Base-by-base conservation (phyloP, 2,113 vertebrate species). In the Vidua macroura region DNA sequence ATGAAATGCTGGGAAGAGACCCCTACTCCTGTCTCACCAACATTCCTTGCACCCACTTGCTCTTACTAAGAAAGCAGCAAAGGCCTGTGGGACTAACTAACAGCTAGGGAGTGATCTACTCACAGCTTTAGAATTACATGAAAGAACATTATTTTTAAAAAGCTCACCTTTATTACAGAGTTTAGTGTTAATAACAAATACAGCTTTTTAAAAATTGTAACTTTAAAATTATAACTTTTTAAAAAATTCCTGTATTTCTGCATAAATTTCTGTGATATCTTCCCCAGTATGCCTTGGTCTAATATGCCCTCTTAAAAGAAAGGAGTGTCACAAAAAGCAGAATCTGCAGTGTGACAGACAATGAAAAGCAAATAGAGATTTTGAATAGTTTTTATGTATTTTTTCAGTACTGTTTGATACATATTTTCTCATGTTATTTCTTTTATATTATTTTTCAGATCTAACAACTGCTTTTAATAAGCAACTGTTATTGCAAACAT, bases 381-480 rank as follows among this genome's bases (percentile, higher is more conserved):
- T 46, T 59, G 67, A 90, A 55, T 39, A 58, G 67, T 73, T 91
- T 85, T 13, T 4, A 43, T 79, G 25, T 66, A 12, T 87, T 95
- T 93, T 81, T 94, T 41, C 81, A 48, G 35, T 55, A 62, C 58
- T 87, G 66, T 69, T 89, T 82, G 59, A 89, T 73, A 76, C 62
- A 81, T 86, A 91, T 92, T 85, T 95, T 93, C 88, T 94, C 70
- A 77, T 86, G 82, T 81, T 82, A 73, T 95, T 91, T 92, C 85
- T 91, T 95, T 91, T 79, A 90, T 87, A 95, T 92, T 88, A 96
- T 95, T 97, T 97, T 91, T 91, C 90, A 92, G 90, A 95, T 97
- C 91, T 95, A 95, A 95, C 90, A 80, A 95, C 91, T 92, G 93
- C 81, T 95, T 97, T 95, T 96, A 97, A 95, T 95, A 97, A 95